Evolutionary conservation across 2,888 invertebrate species (phyloP).

Genomic region (Erebia ligea): DNA sequence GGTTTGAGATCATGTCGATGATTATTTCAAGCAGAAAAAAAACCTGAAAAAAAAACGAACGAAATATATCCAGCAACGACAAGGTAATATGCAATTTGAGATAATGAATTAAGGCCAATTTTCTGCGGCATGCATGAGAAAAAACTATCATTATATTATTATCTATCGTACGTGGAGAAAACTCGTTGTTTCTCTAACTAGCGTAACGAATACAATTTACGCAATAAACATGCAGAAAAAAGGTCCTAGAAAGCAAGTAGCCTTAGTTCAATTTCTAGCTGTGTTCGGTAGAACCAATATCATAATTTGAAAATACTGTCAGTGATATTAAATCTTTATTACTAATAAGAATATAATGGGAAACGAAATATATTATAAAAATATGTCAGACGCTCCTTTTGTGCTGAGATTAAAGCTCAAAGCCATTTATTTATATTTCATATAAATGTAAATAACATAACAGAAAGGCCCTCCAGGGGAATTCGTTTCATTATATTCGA

Average conservation of each 20-base stretch:
- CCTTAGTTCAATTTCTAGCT: no score
- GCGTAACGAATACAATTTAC: neutral
- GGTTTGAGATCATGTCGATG: no score
- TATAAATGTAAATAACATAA: constrained; percentile 67
- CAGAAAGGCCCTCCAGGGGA: constrained; percentile 54
- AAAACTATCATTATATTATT: neutral
- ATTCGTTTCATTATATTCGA: constrained; percentile 56
- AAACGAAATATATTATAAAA: constrained; percentile 14
- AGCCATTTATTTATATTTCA: constrained; percentile 65
- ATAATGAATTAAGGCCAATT: constrained; percentile 25
- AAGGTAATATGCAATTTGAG: constrained; percentile 8
- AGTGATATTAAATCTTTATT: constrained; percentile 11
- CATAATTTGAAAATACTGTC: no score
- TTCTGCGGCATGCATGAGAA: constrained; percentile 26
- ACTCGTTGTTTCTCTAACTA: neutral
- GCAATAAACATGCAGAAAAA: neutral
- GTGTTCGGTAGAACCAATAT: no score
- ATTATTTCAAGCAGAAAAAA: neutral
- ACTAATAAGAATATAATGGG: constrained; percentile 17
- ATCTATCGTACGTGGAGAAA: constrained; percentile 1
- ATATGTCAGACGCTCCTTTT: constrained; percentile 23
- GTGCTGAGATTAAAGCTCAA: constrained; percentile 39
- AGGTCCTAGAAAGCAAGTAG: no score
- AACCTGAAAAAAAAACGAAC: neutral
- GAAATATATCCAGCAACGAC: neutral